These are phyloP conservation scores for Spodoptera exigua DNA, from an alignment of 2,888 invertebrate species.

Conservation along the genomic window DNA sequence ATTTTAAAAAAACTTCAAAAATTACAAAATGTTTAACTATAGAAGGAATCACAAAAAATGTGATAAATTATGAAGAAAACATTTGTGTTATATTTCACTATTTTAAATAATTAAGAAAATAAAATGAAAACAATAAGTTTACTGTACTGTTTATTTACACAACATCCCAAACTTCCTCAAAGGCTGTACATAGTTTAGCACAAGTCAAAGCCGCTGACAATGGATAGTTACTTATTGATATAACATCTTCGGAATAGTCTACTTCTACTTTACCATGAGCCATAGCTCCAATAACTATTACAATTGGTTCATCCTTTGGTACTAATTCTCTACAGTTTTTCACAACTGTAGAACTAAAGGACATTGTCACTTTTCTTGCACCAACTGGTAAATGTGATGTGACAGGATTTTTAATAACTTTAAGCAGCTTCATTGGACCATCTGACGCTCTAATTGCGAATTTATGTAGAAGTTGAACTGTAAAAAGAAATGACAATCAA, in stretches of 20 bases:
- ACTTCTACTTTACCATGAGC: conserved; percentile 97
- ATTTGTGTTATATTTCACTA: no score
- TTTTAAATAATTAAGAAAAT: no score
- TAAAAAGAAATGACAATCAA: conserved; percentile 64
- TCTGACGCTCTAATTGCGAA: conserved; percentile 97
- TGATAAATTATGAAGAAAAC: no score
- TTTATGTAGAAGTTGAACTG: conserved; percentile 98
- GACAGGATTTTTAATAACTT: conserved; percentile 99
- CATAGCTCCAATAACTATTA: conserved; percentile 98
- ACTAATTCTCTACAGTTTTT: conserved; percentile 93
- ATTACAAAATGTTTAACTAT: no score
- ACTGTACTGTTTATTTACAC: conserved; percentile 76
- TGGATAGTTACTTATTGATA: conserved; percentile 98
- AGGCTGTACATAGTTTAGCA: conserved; percentile 97
- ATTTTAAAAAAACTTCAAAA: no score
- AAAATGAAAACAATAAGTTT: background rate
- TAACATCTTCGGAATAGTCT: conserved; percentile 96
- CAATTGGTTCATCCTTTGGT: conserved; percentile 94
- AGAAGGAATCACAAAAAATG: no score
- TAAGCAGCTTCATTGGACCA: conserved; percentile 95
- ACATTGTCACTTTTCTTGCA: conserved; percentile 96
- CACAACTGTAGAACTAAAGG: conserved; percentile 94
- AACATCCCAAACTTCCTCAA: conserved; percentile 97
- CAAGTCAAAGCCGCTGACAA: conserved; percentile 98
- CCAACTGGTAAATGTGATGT: conserved; percentile 98